Conservation (phyloP, 2,888 invertebrate species). For the Andrena chrysosceles region DNA sequence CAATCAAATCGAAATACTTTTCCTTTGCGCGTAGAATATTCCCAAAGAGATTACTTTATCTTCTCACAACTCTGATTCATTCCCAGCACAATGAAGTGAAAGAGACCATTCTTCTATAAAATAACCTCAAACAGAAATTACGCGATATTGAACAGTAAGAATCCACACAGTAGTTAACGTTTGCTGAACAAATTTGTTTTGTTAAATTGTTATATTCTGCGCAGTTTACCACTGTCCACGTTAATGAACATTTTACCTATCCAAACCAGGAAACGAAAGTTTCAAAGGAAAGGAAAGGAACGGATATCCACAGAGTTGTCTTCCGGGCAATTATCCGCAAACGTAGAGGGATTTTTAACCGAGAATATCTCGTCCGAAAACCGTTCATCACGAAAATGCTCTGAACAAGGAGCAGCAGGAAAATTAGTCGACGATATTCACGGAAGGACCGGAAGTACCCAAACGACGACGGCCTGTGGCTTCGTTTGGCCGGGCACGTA, state of each 20-base stretch:
- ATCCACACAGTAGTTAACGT: too few relatives aligned
- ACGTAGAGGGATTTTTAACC: constrained; percentile 19
- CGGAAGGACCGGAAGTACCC: constrained; percentile 43
- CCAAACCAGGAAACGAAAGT: neutral
- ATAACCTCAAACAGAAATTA: too few relatives aligned
- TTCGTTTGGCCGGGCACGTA: constrained; percentile 30
- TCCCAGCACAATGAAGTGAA: too few relatives aligned
- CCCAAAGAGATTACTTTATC: too few relatives aligned
- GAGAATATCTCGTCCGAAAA: constrained; percentile 10
- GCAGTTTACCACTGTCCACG: too few relatives aligned
- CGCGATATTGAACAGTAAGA: too few relatives aligned
- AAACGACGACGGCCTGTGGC: constrained; percentile 35
- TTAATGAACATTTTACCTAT: neutral
- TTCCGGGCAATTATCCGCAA: constrained; percentile 47
- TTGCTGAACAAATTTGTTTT: too few relatives aligned
- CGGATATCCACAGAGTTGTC: constrained; percentile 8
- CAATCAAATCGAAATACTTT: too few relatives aligned
- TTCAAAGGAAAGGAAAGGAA: neutral
- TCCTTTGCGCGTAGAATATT: too few relatives aligned
- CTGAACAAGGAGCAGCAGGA: constrained; percentile 42
- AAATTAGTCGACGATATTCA: constrained; percentile 60
- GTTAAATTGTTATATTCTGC: too few relatives aligned
- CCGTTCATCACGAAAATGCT: constrained; percentile 31
- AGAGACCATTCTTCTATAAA: too few relatives aligned
- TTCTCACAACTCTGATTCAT: too few relatives aligned